A percentile compares a stretch with the other conserved stretches of the same genome.
Conservation (phyloP, 92 coral and sea anemone genomes). For the Epizoanthus ramosus region DNA sequence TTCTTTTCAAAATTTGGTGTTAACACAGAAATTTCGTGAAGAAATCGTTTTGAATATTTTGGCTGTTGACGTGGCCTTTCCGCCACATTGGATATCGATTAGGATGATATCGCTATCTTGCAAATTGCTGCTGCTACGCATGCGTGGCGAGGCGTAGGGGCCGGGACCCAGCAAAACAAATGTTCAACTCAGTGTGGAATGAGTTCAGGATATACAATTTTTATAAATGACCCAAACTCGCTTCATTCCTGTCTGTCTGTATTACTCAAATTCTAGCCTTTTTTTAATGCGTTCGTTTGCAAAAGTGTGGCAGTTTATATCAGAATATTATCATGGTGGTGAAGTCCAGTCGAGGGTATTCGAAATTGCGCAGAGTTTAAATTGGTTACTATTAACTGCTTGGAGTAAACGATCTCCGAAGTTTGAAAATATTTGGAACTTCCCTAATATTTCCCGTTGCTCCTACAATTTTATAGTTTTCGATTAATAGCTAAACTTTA, state of each 20-base stretch:
- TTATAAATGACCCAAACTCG: slow-evolving; percentile 2
- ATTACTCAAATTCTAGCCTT: slow-evolving; percentile 21
- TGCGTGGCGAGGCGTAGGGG: neutral
- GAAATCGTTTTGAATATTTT: neutral
- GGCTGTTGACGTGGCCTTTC: neutral
- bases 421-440: slow-evolving; percentile 32
- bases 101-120: neutral
- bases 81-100: slow-evolving; percentile 14
- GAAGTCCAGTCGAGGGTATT: slow-evolving; percentile 39
- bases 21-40: neutral
- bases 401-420: slow-evolving; percentile 35
- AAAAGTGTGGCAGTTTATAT: slow-evolving; percentile 32
- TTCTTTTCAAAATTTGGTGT: slow-evolving; percentile 30
- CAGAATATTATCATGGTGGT: slow-evolving; percentile 13
- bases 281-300: slow-evolving; percentile 20
- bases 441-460: slow-evolving; percentile 27
- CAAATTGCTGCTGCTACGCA: neutral
- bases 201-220: slow-evolving; percentile 1
- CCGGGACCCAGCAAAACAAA: slow-evolving; percentile 4
- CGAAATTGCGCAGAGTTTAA: slow-evolving; percentile 38
- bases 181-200: slow-evolving; percentile 19
- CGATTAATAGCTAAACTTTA: slow-evolving; percentile 9
- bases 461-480: neutral
- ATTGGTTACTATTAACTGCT: slow-evolving; percentile 28
- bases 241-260: slow-evolving; percentile 19